Evolutionary conservation across 2,888 invertebrate genomes (phyloP).

Genomic region (Agrochola lychnidis): DNA sequence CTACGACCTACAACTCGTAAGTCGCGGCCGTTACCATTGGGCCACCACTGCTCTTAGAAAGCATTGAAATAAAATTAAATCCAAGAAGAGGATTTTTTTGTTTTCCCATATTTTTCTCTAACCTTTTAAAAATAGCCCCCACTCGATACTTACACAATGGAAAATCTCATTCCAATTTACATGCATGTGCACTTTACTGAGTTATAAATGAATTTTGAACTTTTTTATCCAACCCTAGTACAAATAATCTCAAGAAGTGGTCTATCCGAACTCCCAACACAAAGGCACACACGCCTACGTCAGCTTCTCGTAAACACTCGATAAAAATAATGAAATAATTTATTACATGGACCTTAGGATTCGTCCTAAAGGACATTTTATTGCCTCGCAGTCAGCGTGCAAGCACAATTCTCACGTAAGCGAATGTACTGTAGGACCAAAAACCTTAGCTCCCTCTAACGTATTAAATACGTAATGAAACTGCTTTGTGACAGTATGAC

Average conservation of each 20-base stretch:
- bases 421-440: conserved; percentile 54
- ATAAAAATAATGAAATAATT: conserved; percentile 67
- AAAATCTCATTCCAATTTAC: background rate
- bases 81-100: background rate
- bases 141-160: background rate
- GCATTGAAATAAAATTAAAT: conserved; percentile 32
- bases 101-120: background rate
- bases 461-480: conserved; percentile 69
- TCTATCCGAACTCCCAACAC: conserved; percentile 1
- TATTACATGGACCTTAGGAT: conserved; percentile 61
- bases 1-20: too few relatives aligned
- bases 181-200: background rate
- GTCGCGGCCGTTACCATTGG: too few relatives aligned
- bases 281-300: conserved; percentile 21
- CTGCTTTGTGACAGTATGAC: conserved; percentile 54
- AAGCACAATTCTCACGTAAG: conserved; percentile 62
- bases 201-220: background rate
- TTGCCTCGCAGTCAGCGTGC: conserved; percentile 54
- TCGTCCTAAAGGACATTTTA: conserved; percentile 64
- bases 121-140: background rate
- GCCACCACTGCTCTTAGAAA: too few relatives aligned
- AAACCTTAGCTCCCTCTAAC: conserved; percentile 57
- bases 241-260: conserved; percentile 26
- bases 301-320: conserved; percentile 62
- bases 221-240: background rate